Conservation (phyloP, 1,140 invertebrate species). For the Panulirus ornatus region DNA sequence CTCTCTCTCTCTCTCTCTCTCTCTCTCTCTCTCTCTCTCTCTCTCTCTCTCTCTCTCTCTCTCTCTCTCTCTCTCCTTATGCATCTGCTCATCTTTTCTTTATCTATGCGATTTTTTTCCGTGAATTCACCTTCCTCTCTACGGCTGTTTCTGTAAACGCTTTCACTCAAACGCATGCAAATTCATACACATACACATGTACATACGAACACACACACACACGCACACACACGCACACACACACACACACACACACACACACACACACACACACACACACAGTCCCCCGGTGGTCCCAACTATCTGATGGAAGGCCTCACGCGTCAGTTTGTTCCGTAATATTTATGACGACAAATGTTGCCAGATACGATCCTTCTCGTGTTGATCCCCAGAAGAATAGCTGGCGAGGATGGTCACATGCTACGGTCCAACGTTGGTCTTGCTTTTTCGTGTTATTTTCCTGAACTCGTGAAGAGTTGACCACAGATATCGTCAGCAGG, state of each 20-base stretch:
- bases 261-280: conserved; percentile 6
- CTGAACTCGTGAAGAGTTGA: no score
- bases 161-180: no score
- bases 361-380: conserved; percentile 4
- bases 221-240: conserved; percentile 25
- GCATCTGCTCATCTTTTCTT: neutral
- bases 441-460: no score
- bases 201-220: conserved; percentile 39
- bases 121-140: no score
- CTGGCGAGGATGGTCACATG: neutral
- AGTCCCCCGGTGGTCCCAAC: conserved; percentile 5
- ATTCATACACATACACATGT: conserved; percentile 4
- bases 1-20: no score
- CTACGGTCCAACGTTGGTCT: no score
- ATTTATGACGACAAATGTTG: conserved; percentile 45
- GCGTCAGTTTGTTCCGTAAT: conserved; percentile 22
- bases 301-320: conserved; percentile 36
- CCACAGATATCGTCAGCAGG: no score
- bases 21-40: no score
- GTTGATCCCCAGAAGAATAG: conserved; percentile 18
- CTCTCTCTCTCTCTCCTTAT: neutral
- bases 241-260: conserved; percentile 37
- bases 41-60: neutral
- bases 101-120: no score
- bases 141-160: no score